Evolutionary conservation across 2,888 invertebrate genomes (phyloP).

Genomic region (Ptychoptera albimana): DNA sequence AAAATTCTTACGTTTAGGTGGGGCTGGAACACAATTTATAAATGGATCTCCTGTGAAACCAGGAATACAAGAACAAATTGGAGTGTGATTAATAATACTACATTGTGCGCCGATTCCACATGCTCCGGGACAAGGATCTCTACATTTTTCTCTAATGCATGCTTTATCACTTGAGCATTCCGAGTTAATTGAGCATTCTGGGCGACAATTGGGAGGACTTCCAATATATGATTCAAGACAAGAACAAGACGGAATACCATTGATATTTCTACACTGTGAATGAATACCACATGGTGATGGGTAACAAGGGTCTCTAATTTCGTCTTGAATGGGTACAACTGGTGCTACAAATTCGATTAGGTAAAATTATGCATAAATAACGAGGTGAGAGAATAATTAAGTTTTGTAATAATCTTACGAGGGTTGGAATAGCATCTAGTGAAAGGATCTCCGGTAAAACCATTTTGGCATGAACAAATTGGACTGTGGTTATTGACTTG

Average conservation of each 20-base stretch:
- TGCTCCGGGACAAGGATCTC: conserved; percentile 51
- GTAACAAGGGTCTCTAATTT: conserved; percentile 39
- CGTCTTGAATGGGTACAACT: neutral
- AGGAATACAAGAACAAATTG: conserved; percentile 42
- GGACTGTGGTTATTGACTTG: conserved; percentile 43
- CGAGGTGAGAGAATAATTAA: conserved; percentile 25
- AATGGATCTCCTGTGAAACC: conserved; percentile 48
- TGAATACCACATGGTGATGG: conserved; percentile 53
- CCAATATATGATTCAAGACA: conserved; percentile 43
- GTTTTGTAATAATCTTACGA: conserved; percentile 17
- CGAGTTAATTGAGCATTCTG: conserved; percentile 47
- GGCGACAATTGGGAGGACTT: conserved; percentile 49
- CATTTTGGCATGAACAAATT: conserved; percentile 39
- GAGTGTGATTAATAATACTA: conserved; percentile 42
- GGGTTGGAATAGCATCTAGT: conserved; percentile 16
- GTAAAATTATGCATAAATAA: conserved; percentile 27
- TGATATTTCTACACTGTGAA: conserved; percentile 38
- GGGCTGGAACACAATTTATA: conserved; percentile 35
- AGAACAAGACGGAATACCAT: conserved; percentile 41
- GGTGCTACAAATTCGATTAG: neutral
- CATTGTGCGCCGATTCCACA: conserved; percentile 43
- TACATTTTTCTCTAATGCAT: conserved; percentile 47
- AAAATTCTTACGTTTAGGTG: conserved; percentile 28
- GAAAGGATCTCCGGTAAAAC: conserved; percentile 43
- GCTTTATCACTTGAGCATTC: conserved; percentile 50